Base-by-base conservation (phyloP, 2,888 invertebrate genomes). In the Harpagoxenus sublaevis region DNA sequence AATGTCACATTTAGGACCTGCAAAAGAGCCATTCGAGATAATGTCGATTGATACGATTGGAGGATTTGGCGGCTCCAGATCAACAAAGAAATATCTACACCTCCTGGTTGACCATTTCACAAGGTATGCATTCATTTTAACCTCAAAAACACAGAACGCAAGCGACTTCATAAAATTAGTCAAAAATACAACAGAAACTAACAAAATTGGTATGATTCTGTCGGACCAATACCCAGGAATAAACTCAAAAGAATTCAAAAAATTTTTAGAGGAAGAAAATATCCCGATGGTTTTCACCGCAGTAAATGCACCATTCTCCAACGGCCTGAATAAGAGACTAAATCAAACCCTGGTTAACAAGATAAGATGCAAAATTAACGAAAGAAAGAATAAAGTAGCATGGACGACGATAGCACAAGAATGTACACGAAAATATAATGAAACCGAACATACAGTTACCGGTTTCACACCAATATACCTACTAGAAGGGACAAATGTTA, bases 171-270 rank as follows among this genome's bases (percentile, higher is more conserved):
- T 51, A 18, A 51, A 51, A 4, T 51, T 51, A 18, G 18, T 51
- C 3, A 51, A 51, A 18, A 51, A 18, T 15, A 18, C 18, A 51
- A 15, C 18, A 18, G 51, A 51, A 4, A 51, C 51, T 4, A 18
- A 51, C 15, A 51, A 51, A 51, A 18, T 51, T 51, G 51, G 51
- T 1, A 51, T 18, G 18, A 51, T 51, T 18, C 18, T 51, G 3
- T 18, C 62, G 2, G 75, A 75, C 3, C 75, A 75, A 62, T 75
- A 75, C 18, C 75, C 45, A 3, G 65, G 31, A 15, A 53, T 84
- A 51, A 81, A 81, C 4, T 84, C 84, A 5, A 81, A 28, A 28
- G 68, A 68, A 45, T 84, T 84, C n/a, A 84, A 84, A 45, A 18
- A 78, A 0, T 84, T 23, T 6, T 18, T 84, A 55, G 53, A 71